Percentiles rank a stretch among this genome's conserved stretches.
Conservation (phyloP, 2,888 invertebrate species). For the Antitype chi region DNA sequence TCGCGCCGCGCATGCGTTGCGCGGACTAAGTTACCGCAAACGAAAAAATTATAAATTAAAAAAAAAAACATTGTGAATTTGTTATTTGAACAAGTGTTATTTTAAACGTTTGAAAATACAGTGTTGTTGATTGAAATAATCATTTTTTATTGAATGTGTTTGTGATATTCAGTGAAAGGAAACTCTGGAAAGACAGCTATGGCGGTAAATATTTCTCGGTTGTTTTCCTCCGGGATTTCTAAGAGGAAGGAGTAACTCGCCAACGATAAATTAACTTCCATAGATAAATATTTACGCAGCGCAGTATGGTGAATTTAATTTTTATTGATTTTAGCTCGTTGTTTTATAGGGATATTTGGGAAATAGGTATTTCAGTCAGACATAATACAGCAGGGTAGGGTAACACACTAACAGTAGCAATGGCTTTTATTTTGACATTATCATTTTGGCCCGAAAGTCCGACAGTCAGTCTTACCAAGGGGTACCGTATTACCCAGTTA, state of each 20-base stretch:
- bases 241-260: not conserved
- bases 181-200: conserved; percentile 35
- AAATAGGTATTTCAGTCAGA: too few relatives aligned
- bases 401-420: too few relatives aligned
- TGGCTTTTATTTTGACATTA: too few relatives aligned
- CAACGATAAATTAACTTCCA: not conserved
- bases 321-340: not conserved
- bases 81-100: conserved; percentile 54
- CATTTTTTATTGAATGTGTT: conserved; percentile 15
- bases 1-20: conserved; percentile 52
- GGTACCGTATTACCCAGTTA: too few relatives aligned
- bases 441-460: too few relatives aligned
- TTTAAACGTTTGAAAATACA: not conserved
- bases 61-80: conserved; percentile 16
- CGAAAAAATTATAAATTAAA: conserved; percentile 3
- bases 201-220: conserved; percentile 55
- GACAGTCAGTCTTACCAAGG: too few relatives aligned
- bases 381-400: too few relatives aligned
- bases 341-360: not conserved
- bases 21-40: conserved; percentile 53
- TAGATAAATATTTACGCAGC: conserved; percentile 28
- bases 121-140: conserved; percentile 14
- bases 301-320: not conserved
- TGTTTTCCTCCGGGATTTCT: conserved; percentile 36
- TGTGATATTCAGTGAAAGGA: conserved; percentile 45